Conservation (phyloP, 92 coral and sea anemone genomes). For the Palythoa heliodiscus region DNA sequence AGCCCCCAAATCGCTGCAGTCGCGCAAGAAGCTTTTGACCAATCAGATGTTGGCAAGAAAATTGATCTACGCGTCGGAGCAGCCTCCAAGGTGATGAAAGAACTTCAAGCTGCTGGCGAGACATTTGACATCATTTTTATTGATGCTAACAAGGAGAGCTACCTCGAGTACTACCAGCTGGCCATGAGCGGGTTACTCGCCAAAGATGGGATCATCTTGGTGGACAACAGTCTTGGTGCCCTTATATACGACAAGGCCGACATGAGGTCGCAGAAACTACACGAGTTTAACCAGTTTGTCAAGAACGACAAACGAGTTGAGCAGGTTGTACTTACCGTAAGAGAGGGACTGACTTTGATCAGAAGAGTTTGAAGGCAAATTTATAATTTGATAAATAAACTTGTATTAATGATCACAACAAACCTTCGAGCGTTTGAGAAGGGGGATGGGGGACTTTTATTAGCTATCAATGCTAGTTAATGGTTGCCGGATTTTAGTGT, state of each 20-base stretch:
- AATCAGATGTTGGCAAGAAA: background rate
- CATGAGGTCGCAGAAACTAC: background rate
- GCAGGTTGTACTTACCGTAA: constrained; percentile 46
- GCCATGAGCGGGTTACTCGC: constrained; percentile 1
- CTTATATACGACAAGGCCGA: constrained; percentile 11
- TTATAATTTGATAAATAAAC: too few species aligned
- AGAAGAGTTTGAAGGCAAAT: background rate
- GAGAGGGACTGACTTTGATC: constrained; percentile 57
- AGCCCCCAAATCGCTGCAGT: constrained; percentile 50
- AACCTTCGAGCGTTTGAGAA: too few species aligned
- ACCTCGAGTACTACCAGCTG: constrained; percentile 7
- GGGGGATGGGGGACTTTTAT: too few species aligned
- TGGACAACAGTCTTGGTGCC: constrained; percentile 17
- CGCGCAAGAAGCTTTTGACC: constrained; percentile 39
- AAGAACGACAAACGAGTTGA: constrained; percentile 54
- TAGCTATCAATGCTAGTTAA: too few species aligned
- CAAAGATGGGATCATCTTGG: constrained; percentile 15
- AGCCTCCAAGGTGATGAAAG: background rate
- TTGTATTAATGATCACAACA: too few species aligned
- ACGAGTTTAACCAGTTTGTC: constrained; percentile 28
- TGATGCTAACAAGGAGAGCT: constrained; percentile 15
- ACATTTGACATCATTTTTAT: constrained; percentile 2
- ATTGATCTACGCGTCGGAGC: constrained; percentile 4
- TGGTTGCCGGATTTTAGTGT: too few species aligned
- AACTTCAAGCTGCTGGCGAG: constrained; percentile 8